A percentile compares a stretch with the other conserved stretches of the same genome.
phyloP scores from a whole-genome alignment of 30 jellyfish, hydroid and myxozoan species.

The Sanderia malayensis region DNA sequence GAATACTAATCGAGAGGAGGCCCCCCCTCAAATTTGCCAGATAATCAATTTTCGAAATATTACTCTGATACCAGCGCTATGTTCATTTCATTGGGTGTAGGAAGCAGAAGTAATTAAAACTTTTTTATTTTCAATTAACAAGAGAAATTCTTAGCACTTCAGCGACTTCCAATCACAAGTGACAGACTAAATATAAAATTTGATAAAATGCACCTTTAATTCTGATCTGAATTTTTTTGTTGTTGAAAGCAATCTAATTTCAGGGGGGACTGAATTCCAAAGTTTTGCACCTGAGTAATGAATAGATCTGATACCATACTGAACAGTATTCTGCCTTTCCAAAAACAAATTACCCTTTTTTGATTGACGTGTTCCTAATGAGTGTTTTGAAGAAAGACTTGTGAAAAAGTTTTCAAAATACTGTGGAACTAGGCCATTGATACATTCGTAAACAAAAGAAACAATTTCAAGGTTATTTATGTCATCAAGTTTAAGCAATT shows the following conservation, averaged over 20 bases:
- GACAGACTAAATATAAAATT: conserved; percentile 9
- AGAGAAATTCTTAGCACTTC: neutral
- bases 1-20: conserved; percentile 15
- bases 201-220: conserved; percentile 3
- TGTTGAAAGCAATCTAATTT: conserved; percentile 12
- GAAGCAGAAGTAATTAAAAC: conserved; percentile 5
- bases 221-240: conserved; percentile 10
- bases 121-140: conserved; percentile 4
- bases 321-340: conserved; percentile 14
- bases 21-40: conserved; percentile 19
- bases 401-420: conserved; percentile 9
- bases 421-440: conserved; percentile 13
- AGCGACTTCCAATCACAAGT: conserved; percentile 3
- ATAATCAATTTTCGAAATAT: conserved; percentile 1
- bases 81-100: conserved; percentile 16
- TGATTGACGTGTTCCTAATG: conserved; percentile 11
- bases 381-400: conserved; percentile 11
- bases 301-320: conserved; percentile 14
- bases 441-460: conserved; percentile 9
- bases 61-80: conserved; percentile 9
- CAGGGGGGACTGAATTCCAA: conserved; percentile 14
- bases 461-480: conserved; percentile 5
- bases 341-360: conserved; percentile 9
- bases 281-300: conserved; percentile 4
- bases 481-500: conserved; percentile 5